Percentiles rank a stretch among this genome's conserved stretches.
phyloP scores from a whole-genome alignment of 2,113 vertebrate genomes.

The Danionella cerebrum region DNA sequence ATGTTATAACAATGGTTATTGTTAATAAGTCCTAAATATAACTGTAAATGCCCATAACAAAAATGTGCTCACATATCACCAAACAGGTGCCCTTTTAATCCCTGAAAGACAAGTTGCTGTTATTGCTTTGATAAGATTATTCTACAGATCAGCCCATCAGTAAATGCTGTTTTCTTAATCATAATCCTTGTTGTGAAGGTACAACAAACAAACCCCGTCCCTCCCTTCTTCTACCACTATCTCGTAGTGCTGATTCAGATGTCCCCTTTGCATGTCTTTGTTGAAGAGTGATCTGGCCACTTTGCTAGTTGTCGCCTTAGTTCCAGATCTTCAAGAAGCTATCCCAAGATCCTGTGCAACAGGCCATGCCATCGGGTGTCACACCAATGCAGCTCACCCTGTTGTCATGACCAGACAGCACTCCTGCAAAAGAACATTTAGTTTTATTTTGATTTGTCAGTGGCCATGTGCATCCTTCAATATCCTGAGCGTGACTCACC shows the following conservation, averaged over 20 bases:
- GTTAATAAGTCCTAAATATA: not conserved
- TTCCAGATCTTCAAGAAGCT: slow-evolving; percentile 99
- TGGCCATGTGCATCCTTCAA: too few species aligned
- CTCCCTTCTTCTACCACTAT: slow-evolving; percentile 17
- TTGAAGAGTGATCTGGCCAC: not conserved
- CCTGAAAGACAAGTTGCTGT: not conserved
- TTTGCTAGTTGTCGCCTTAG: slow-evolving; percentile 49
- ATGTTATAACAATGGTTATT: not conserved
- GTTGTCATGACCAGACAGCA: slow-evolving; percentile 93
- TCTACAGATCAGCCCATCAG: slow-evolving; percentile 27
- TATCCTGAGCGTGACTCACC: slow-evolving; percentile 66
- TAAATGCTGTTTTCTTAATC: slow-evolving; percentile 19
- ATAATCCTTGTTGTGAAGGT: slow-evolving; percentile 49
- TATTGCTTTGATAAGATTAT: slow-evolving; percentile 29
- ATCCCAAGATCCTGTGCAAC: slow-evolving; percentile 96
- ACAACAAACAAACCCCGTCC: slow-evolving; percentile 42
- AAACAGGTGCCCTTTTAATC: slow-evolving; percentile 6
- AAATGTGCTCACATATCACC: not conserved
- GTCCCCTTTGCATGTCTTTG: slow-evolving; percentile 21
- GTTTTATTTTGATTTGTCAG: too few species aligned
- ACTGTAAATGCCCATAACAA: not conserved
- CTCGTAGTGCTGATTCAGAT: slow-evolving; percentile 21
- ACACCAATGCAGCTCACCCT: slow-evolving; percentile 95
- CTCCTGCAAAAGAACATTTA: slow-evolving; percentile 76
- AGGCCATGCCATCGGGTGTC: slow-evolving; percentile 86